Percentiles rank a stretch among this genome's conserved stretches.
Evolutionary conservation across 2,113 vertebrate genomes (phyloP).

Genomic region (Ailuropoda melanoleuca): DNA sequence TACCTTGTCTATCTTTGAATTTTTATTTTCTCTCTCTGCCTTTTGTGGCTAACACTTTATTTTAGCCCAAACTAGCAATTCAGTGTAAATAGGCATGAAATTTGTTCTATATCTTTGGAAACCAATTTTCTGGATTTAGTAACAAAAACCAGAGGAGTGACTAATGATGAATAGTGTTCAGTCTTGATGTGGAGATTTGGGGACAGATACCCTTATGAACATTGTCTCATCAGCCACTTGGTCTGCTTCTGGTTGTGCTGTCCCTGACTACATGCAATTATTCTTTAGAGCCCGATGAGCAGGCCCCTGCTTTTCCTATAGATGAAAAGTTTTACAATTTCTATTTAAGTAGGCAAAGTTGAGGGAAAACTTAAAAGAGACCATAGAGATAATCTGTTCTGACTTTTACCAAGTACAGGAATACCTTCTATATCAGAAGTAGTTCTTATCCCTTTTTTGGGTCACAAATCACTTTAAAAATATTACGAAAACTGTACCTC

Average conservation of each 20-base stretch:
- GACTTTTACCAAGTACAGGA: background rate
- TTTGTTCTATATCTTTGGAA: background rate
- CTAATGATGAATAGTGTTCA: background rate
- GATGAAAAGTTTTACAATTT: background rate
- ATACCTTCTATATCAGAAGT: background rate
- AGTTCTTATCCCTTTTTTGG: background rate
- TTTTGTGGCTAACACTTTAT: background rate
- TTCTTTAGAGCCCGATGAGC: background rate
- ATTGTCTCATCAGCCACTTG: background rate
- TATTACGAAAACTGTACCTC: background rate
- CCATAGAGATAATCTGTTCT: background rate
- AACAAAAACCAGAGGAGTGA: background rate
- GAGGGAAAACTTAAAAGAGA: background rate
- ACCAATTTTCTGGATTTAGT: background rate
- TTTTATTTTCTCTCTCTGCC: background rate
- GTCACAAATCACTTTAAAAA: background rate
- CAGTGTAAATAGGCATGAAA: background rate
- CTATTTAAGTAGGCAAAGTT: slow-evolving; percentile 13
- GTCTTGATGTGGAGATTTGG: background rate
- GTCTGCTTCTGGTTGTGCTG: background rate
- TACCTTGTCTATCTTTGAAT: background rate
- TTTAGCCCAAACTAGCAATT: background rate
- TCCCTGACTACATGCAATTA: background rate
- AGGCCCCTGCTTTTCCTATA: background rate
- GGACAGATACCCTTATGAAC: background rate